These are phyloP conservation scores for Entelurus aequoreus DNA, from an alignment of 2,113 vertebrate species.

Conservation along the genomic window DNA sequence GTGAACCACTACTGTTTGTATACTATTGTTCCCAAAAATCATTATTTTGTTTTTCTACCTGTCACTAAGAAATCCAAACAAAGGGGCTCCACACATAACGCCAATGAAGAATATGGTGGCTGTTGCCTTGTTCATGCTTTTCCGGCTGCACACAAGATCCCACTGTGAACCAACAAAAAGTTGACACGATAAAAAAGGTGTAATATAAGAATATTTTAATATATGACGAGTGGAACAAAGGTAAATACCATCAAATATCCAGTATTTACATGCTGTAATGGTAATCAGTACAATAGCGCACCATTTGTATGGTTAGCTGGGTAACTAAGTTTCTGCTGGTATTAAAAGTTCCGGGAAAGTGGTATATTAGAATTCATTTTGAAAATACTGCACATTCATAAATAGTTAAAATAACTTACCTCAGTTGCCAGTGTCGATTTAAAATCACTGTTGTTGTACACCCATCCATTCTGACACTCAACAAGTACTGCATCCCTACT, in stretches of 20 bases:
- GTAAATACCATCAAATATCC: too few species aligned
- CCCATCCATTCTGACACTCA: conserved; percentile 81
- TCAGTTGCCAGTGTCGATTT: conserved; percentile 82
- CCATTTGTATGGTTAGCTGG: too few species aligned
- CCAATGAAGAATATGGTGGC: conserved; percentile 84
- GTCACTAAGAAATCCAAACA: conserved; percentile 82
- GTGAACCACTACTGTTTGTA: too few species aligned
- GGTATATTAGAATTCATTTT: too few species aligned
- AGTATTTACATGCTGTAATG: too few species aligned
- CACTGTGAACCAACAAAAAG: conserved; percentile 68
- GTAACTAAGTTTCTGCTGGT: too few species aligned
- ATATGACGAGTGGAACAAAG: too few species aligned
- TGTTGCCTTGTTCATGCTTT: conserved; percentile 74
- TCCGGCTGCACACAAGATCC: conserved; percentile 84
- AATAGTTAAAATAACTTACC: conserved; percentile 61
- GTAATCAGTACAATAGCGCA: too few species aligned
- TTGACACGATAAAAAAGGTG: neutral
- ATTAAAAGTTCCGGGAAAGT: neutral
- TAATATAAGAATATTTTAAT: too few species aligned
- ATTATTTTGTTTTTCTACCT: conserved; percentile 51
- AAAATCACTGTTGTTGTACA: conserved; percentile 80
- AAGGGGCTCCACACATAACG: conserved; percentile 77
- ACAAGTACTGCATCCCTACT: conserved; percentile 41
- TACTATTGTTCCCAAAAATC: neutral
- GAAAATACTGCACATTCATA: too few species aligned